These are phyloP conservation scores for Halichoeres trimaculatus DNA, from an alignment of 2,113 vertebrate genomes.

Conservation along the genomic window DNA sequence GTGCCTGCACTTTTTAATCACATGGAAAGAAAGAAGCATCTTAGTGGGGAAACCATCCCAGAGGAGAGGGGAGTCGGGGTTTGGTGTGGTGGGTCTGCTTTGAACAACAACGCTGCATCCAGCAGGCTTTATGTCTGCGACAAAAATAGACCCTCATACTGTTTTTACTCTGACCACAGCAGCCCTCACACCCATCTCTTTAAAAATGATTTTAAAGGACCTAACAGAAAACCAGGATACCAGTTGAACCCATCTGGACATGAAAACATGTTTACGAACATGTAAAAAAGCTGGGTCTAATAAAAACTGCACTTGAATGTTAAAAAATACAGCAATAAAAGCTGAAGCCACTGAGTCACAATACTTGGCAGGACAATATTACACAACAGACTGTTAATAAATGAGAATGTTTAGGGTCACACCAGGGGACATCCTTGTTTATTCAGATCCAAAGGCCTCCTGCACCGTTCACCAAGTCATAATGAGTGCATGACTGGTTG, in stretches of 20 bases:
- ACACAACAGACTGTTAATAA: slow-evolving; percentile 34
- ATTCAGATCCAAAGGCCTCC: not conserved
- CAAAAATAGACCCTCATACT: slow-evolving; percentile 54
- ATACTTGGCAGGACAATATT: slow-evolving; percentile 23
- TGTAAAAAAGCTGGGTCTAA: slow-evolving; percentile 26
- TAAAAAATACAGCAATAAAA: slow-evolving; percentile 48
- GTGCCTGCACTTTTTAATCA: slow-evolving; percentile 51
- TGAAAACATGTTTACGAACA: slow-evolving; percentile 47
- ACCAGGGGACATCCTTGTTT: slow-evolving; percentile 22
- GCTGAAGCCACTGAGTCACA: slow-evolving; percentile 35
- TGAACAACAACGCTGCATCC: slow-evolving; percentile 38
- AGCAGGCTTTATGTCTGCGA: slow-evolving; percentile 30
- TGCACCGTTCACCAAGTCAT: not conserved
- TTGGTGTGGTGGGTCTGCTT: slow-evolving; percentile 34
- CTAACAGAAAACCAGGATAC: not conserved
- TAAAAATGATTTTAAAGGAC: slow-evolving; percentile 32
- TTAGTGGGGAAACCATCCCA: slow-evolving; percentile 21
- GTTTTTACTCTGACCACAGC: slow-evolving; percentile 45
- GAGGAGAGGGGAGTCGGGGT: slow-evolving; percentile 16
- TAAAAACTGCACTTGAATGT: slow-evolving; percentile 33
- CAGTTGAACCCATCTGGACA: slow-evolving; percentile 36
- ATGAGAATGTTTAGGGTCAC: slow-evolving; percentile 17
- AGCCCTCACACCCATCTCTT: slow-evolving; percentile 56
- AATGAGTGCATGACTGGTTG: not conserved
- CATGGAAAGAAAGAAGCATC: slow-evolving; percentile 45